Evolutionary conservation across 2,113 vertebrate genomes (phyloP), one percentile per base, ranked within the genome.

Genomic region (Chascanopsetta lugubris): DNA sequence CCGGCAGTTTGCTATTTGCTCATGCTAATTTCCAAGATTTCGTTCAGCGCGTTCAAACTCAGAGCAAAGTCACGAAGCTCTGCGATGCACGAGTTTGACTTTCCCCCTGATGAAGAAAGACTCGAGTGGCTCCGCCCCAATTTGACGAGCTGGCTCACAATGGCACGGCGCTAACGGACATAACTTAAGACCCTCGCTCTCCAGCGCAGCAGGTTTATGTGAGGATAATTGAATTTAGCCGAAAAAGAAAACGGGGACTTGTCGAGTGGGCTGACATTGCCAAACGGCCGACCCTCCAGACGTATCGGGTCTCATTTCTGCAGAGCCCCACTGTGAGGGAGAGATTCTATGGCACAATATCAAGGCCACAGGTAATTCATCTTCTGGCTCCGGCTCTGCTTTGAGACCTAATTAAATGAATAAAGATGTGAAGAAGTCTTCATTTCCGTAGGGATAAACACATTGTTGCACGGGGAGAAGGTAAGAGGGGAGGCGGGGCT

Each of bases 361-460:
- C 80, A 89, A 85, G 66, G 84, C 85, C 77, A 82, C 72, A 80
- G 80, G 82, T 88, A 84, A 90, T 89, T 86, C 62, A 85, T 91
- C 83, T 83, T 84, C 77, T 70, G 75, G 71, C 70, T 74, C 64
- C 12, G 69, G 80, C 71, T 62, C 75, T 69, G 76, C 78, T 82
- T 84, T 80, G 82, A 61, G 68, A 73, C 80, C 77, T 82, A 88
- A 91, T 91, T 87, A 87, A 87, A 86, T 78, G 80, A 88, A 83
- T 82, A 77, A 87, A 85, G 86, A 85, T 83, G 72, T 82, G 73
- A 87, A 72, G 63, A 82, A 88, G 59, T 70, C 77, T 86, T 88
- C 59, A 80, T 84, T 90, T 88, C 78, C 58, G 38, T 60, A 60
- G 82, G 81, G 83, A 85, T 83, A 81, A 89, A 87, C 76, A 83